These are phyloP conservation scores for Amphiura filiformis DNA, from an alignment of 35 echinoderm and acorn worm species.

Conservation along the genomic window DNA sequence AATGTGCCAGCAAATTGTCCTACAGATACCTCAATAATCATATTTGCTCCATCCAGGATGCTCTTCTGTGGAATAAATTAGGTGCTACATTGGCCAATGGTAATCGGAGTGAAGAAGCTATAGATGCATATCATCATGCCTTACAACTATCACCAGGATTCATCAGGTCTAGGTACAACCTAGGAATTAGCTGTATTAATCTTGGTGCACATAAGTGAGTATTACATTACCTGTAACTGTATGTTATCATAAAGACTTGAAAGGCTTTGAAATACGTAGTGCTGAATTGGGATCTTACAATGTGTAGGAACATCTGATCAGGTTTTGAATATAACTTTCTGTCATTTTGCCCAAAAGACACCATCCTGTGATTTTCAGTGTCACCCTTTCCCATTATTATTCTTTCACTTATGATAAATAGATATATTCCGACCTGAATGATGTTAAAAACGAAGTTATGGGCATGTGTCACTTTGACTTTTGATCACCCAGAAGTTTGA, in stretches of 20 bases:
- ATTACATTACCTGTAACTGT: neutral
- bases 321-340: neutral
- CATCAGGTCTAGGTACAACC: slow-evolving; percentile 88
- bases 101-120: slow-evolving; percentile 90
- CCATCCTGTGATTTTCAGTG: no score
- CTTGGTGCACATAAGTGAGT: slow-evolving; percentile 93
- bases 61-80: slow-evolving; percentile 89
- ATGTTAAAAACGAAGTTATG: no score
- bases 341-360: neutral
- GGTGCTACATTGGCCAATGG: slow-evolving; percentile 96
- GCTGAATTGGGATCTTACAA: neutral
- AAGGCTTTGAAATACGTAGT: neutral
- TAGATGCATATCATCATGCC: slow-evolving; percentile 82
- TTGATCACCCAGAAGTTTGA: no score
- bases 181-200: slow-evolving; percentile 98
- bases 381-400: no score
- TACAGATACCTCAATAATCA: no score
- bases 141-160: slow-evolving; percentile 83
- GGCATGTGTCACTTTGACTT: no score
- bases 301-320: neutral
- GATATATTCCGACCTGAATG: no score
- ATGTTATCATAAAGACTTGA: neutral
- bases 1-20: no score
- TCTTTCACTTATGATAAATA: no score
- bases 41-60: slow-evolving; percentile 54